Evolutionary conservation across 2,113 vertebrate genomes (phyloP).

Genomic region (Sylvilagus bachmani): DNA sequence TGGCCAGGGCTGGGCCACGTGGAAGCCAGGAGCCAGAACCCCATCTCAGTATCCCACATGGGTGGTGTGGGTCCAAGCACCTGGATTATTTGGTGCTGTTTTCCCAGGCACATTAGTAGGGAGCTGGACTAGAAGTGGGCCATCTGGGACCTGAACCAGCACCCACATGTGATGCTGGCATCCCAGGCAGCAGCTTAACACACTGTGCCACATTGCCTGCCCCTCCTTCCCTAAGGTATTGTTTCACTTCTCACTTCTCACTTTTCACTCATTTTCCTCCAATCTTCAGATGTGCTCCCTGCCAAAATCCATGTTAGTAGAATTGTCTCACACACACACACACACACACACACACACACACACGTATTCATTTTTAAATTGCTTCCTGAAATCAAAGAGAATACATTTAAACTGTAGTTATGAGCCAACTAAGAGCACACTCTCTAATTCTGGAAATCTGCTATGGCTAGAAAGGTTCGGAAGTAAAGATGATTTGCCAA

Average conservation of each 20-base stretch:
- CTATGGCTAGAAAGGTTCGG: background rate
- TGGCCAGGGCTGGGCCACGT: too few relatives aligned
- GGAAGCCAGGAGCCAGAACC: too few relatives aligned
- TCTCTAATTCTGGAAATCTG: background rate
- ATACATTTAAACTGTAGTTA: background rate
- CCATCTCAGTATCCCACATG: too few relatives aligned
- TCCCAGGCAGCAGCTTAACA: too few relatives aligned
- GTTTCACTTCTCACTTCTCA: background rate
- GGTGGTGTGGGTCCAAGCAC: too few relatives aligned
- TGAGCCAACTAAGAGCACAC: background rate
- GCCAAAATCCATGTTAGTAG: background rate
- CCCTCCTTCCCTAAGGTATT: background rate
- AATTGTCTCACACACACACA: background rate
- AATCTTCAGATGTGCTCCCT: background rate
- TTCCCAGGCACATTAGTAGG: too few relatives aligned
- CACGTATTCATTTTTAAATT: background rate
- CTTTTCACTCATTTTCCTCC: background rate
- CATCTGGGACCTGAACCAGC: too few relatives aligned
- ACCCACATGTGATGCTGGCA: too few relatives aligned
- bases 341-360: too few relatives aligned
- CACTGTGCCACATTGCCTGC: too few relatives aligned
- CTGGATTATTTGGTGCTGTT: too few relatives aligned
- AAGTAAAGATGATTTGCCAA: background rate
- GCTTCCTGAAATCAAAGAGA: background rate
- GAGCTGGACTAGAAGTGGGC: too few relatives aligned